Percentiles rank a stretch among this genome's conserved stretches.
phyloP scores from a whole-genome alignment of 2,888 invertebrate species.

The Scelioninae gen. 1 region DNA sequence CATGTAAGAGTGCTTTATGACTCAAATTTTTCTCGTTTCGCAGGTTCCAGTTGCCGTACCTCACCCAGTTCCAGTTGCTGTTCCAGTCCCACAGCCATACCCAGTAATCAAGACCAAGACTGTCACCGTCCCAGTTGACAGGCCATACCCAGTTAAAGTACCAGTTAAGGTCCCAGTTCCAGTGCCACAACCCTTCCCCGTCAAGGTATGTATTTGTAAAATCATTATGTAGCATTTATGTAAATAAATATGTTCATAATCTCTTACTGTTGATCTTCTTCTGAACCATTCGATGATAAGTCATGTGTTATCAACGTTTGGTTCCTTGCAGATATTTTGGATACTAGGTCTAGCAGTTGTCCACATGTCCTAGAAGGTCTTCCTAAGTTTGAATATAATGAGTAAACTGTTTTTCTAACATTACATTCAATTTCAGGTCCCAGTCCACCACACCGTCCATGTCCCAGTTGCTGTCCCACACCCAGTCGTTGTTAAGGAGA shows the following conservation, averaged over 20 bases:
- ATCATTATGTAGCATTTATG: too few species aligned
- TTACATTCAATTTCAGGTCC: slow-evolving; percentile 74
- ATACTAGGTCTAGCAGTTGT: neutral
- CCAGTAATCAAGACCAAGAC: slow-evolving; percentile 83
- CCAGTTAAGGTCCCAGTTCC: slow-evolving; percentile 86
- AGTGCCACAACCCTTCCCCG: slow-evolving; percentile 85
- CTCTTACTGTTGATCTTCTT: too few species aligned
- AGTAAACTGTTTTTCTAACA: neutral
- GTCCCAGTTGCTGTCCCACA: slow-evolving; percentile 87
- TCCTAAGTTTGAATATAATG: too few species aligned
- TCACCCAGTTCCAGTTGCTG: slow-evolving; percentile 85
- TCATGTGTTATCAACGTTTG: too few species aligned
- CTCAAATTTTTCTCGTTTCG: slow-evolving; percentile 40
- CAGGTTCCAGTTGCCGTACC: slow-evolving; percentile 85
- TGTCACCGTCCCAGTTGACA: slow-evolving; percentile 85
- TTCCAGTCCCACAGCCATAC: slow-evolving; percentile 85
- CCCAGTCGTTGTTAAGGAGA: slow-evolving; percentile 85
- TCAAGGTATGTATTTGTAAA: slow-evolving; percentile 83
- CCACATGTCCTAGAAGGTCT: neutral
- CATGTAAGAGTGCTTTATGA: slow-evolving; percentile 15
- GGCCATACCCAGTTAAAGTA: slow-evolving; percentile 85
- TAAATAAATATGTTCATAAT: too few species aligned
- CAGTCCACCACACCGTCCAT: slow-evolving; percentile 84
- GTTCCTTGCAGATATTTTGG: neutral
- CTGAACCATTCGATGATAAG: too few species aligned